A percentile compares a stretch with the other conserved stretches of the same genome.
Evolutionary conservation across 2,113 vertebrate genomes (phyloP).

Genomic region (Paratilapia polleni): DNA sequence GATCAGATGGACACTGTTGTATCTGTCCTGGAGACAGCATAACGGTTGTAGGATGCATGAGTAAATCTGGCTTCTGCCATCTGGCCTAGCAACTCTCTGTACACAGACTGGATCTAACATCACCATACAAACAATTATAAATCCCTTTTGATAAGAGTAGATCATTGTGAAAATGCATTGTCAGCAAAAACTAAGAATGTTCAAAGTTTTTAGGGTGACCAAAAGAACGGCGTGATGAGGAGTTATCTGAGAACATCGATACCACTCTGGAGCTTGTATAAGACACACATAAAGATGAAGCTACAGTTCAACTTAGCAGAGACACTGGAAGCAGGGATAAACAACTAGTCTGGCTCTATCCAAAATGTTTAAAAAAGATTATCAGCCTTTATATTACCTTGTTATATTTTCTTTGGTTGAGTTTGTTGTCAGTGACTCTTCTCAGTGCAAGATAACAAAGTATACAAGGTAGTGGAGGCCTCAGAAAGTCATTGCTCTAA

Average conservation of each 20-base stretch:
- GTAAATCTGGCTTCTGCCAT: slow-evolving; percentile 59
- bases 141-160: background rate
- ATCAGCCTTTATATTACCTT: background rate
- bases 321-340: background rate
- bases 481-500: background rate
- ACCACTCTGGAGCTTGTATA: background rate
- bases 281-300: background rate
- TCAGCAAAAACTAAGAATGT: slow-evolving; percentile 3
- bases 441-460: background rate
- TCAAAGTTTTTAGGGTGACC: background rate
- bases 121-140: background rate
- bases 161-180: background rate
- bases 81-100: slow-evolving; percentile 47
- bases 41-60: slow-evolving; percentile 48
- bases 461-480: background rate
- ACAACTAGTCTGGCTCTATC: background rate
- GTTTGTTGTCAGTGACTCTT: background rate
- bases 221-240: background rate
- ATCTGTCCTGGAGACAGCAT: slow-evolving; percentile 39
- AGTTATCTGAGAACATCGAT: background rate
- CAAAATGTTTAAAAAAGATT: too few relatives aligned
- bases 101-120: slow-evolving; percentile 2
- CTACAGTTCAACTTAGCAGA: background rate
- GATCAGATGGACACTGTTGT: slow-evolving; percentile 57
- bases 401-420: background rate